phyloP scores from a whole-genome alignment of 2,797 vertebrate species.

The Natrix natrix region DNA sequence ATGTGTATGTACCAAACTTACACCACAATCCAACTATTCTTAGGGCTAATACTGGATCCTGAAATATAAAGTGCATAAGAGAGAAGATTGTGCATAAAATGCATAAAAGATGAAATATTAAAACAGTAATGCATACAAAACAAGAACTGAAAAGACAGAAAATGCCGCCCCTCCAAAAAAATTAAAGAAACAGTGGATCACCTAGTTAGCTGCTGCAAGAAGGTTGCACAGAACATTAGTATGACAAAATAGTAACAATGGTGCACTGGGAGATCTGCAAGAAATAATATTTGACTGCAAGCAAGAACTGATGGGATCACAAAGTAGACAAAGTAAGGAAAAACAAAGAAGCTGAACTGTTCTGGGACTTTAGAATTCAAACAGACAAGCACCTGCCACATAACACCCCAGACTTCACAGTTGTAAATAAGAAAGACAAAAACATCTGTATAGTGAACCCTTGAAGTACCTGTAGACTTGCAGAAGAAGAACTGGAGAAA shows the following conservation, averaged over 20 bases:
- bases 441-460: background rate
- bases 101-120: background rate
- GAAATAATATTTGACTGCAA: background rate
- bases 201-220: background rate
- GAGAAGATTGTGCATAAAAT: background rate
- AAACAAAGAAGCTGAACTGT: background rate
- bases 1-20: background rate
- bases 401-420: background rate
- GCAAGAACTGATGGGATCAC: background rate
- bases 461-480: background rate
- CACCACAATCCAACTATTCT: background rate
- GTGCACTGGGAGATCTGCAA: background rate
- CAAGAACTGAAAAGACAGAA: background rate
- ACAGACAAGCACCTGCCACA: background rate
- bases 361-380: background rate
- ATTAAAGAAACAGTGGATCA: background rate
- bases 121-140: background rate
- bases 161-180: background rate
- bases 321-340: background rate
- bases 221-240: background rate
- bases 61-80: background rate
- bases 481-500: background rate
- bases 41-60: background rate
- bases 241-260: background rate
- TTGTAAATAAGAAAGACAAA: background rate